phyloP scores from a whole-genome alignment of 2,113 vertebrate species.

The Genyomyrus donnyi region DNA sequence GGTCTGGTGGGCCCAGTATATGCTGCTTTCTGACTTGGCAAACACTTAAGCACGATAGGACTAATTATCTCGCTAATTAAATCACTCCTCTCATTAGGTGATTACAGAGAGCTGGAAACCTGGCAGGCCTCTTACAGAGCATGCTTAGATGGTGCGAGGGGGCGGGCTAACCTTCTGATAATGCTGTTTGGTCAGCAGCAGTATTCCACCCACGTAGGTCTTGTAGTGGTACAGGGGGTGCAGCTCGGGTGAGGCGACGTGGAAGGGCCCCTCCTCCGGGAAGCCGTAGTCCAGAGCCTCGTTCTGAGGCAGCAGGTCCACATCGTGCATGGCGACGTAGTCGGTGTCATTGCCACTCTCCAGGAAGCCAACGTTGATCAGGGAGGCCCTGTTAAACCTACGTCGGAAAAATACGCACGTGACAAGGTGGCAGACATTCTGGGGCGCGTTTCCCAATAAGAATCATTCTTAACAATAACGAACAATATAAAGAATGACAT shows the following conservation, averaged over 20 bases:
- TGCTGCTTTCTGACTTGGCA: background rate
- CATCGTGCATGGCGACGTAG: constrained; percentile 96
- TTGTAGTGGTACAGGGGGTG: constrained; percentile 96
- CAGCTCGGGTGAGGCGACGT: constrained; percentile 87
- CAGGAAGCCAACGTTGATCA: constrained; percentile 88
- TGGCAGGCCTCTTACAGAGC: background rate
- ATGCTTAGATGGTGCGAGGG: background rate
- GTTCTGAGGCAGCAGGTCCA: constrained; percentile 89
- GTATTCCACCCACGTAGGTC: constrained; percentile 91
- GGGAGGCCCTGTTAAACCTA: constrained; percentile 91
- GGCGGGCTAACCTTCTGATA: constrained; percentile 71
- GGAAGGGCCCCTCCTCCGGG: constrained; percentile 84
- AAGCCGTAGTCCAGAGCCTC: constrained; percentile 86
- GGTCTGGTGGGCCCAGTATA: background rate
- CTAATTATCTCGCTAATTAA: background rate
- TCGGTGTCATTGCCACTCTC: constrained; percentile 91
- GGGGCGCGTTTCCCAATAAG: background rate
- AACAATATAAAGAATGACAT: background rate
- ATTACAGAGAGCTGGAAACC: background rate
- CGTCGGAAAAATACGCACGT: background rate
- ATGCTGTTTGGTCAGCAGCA: constrained; percentile 90
- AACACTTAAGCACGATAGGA: background rate
- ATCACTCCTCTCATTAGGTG: background rate
- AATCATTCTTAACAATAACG: background rate
- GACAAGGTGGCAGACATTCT: background rate